These are phyloP conservation scores for Protobothrops flavoviridis DNA, from an alignment of 2,113 vertebrate species.

Conservation along the genomic window DNA sequence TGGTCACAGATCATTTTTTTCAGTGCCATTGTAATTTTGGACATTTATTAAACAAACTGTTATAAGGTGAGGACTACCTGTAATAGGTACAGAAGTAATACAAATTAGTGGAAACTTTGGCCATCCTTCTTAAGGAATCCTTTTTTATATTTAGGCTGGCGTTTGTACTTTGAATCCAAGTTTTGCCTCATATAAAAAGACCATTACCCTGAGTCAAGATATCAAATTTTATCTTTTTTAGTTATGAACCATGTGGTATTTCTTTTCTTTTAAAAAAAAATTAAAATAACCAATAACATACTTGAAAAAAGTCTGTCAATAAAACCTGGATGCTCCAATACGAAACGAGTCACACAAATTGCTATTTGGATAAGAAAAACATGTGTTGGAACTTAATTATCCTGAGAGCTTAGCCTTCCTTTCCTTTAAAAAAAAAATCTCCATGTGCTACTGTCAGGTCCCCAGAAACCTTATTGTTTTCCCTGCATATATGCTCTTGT, in stretches of 20 bases:
- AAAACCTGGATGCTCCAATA: background rate
- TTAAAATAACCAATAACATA: background rate
- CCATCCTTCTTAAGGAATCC: background rate
- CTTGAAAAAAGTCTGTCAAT: background rate
- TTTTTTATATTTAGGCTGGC: background rate
- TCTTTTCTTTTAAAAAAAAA: background rate
- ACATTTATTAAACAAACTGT: no score
- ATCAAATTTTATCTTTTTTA: background rate
- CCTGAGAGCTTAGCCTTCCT: background rate
- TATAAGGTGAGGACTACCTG: no score
- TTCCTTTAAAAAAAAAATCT: background rate
- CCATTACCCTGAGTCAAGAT: background rate
- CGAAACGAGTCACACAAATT: background rate
- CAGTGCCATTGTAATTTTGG: no score
- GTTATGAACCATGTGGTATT: background rate
- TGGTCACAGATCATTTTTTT: no score
- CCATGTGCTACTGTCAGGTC: background rate
- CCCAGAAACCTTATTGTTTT: no score
- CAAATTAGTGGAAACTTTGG: no score
- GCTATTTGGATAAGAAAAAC: background rate
- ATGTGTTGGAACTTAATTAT: background rate
- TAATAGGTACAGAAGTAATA: background rate
- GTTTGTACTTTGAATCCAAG: background rate
- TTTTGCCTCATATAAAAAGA: background rate
- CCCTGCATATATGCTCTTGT: no score